phyloP scores from a whole-genome alignment of 1,140 invertebrate species.

The Lysiphlebus fabarum region DNA sequence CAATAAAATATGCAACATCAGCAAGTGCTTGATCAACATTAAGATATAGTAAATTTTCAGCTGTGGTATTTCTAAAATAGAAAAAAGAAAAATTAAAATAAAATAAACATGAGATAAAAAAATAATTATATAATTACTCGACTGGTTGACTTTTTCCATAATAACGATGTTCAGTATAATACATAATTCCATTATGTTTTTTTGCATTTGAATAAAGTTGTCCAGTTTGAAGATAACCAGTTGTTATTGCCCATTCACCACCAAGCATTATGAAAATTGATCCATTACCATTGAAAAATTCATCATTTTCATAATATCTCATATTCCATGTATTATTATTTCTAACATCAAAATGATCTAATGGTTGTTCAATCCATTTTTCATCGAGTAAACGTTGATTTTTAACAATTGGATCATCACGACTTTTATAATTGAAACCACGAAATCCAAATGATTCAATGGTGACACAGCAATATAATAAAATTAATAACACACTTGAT shows the following conservation, averaged over 20 bases:
- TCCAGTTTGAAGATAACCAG: conserved; percentile 50
- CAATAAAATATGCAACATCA: conserved; percentile 68
- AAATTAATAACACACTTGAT: too few relatives aligned
- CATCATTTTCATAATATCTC: conserved; percentile 67
- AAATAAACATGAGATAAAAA: too few relatives aligned
- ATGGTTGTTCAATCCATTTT: conserved; percentile 59
- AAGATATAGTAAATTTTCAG: conserved; percentile 63
- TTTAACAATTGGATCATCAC: conserved; percentile 23
- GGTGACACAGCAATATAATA: too few relatives aligned
- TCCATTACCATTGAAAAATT: conserved; percentile 57
- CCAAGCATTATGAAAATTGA: conserved; percentile 73
- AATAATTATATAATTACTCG: neutral
- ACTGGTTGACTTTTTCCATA: conserved; percentile 68
- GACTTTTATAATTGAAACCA: too few relatives aligned
- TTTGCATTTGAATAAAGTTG: conserved; percentile 60
- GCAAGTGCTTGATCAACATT: conserved; percentile 70
- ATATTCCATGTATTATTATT: conserved; percentile 66
- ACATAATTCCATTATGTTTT: conserved; percentile 60
- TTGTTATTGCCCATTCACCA: conserved; percentile 61
- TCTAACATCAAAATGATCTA: conserved; percentile 71
- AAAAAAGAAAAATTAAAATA: too few relatives aligned
- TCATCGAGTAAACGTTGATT: neutral
- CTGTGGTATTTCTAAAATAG: too few relatives aligned
- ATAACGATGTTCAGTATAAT: conserved; percentile 76
- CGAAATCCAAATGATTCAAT: too few relatives aligned